Percentiles rank a stretch among this genome's conserved stretches.
phyloP scores from a whole-genome alignment of 2,113 vertebrate genomes.

The Calonectris borealis region DNA sequence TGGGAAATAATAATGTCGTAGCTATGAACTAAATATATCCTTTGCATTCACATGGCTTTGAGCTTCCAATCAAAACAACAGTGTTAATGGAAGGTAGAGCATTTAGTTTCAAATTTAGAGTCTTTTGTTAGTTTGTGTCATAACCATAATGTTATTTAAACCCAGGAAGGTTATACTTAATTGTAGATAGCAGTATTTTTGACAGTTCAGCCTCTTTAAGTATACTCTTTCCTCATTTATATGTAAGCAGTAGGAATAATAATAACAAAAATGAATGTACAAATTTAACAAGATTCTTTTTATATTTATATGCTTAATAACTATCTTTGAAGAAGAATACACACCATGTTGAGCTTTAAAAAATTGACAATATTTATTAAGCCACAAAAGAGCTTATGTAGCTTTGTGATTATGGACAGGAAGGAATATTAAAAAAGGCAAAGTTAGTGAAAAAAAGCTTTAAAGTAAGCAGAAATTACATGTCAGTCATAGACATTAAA shows the following conservation, averaged over 20 bases:
- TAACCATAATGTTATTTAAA: constrained; percentile 46
- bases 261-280: constrained; percentile 36
- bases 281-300: constrained; percentile 41
- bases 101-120: constrained; percentile 35
- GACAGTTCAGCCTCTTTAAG: constrained; percentile 42
- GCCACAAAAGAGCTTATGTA: constrained; percentile 65
- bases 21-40: background rate
- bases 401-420: constrained; percentile 66
- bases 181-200: constrained; percentile 60
- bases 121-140: constrained; percentile 49
- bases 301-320: constrained; percentile 27
- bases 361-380: constrained; percentile 73
- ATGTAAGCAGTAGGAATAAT: constrained; percentile 42
- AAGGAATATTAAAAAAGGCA: constrained; percentile 68
- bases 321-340: constrained; percentile 59
- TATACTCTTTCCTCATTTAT: constrained; percentile 64
- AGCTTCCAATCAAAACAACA: background rate
- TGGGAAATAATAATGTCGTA: background rate
- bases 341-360: constrained; percentile 36
- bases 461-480: constrained; percentile 72
- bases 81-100: constrained; percentile 15
- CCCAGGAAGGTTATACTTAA: constrained; percentile 45
- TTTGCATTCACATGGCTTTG: background rate
- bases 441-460: constrained; percentile 67
- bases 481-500: constrained; percentile 77